Evolutionary conservation across 1,140 invertebrate species (phyloP).

Genomic region (Tyrophagus putrescentiae): DNA sequence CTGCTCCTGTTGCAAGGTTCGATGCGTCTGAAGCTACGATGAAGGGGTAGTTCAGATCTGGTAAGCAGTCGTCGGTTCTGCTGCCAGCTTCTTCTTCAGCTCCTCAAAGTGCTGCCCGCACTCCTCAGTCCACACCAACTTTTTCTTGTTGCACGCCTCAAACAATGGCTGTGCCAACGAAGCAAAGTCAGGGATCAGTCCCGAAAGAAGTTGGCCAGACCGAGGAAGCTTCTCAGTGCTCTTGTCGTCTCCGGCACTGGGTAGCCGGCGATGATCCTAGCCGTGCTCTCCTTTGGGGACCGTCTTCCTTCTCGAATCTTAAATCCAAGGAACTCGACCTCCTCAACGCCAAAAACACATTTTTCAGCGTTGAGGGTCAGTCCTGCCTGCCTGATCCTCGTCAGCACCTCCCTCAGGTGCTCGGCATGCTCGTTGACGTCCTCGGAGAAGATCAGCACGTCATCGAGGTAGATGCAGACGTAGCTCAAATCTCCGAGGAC

Average conservation of each 20-base stretch:
- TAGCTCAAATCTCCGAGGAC: conserved; percentile 15
- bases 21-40: not conserved
- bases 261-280: too few relatives aligned
- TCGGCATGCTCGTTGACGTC: conserved; percentile 18
- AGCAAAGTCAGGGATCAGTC: not conserved
- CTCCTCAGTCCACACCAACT: not conserved
- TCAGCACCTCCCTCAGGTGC: not conserved
- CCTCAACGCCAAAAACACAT: conserved; percentile 20
- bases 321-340: conserved; percentile 22
- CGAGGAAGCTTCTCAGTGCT: not conserved
- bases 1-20: not conserved
- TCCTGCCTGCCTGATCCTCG: not conserved
- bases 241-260: not conserved
- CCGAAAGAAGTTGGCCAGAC: not conserved
- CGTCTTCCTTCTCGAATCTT: not conserved
- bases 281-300: not conserved
- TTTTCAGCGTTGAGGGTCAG: conserved; percentile 24
- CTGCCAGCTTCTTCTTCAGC: not conserved
- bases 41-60: not conserved
- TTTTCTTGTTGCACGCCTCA: not conserved
- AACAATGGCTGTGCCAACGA: not conserved
- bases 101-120: not conserved
- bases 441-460: conserved; percentile 21
- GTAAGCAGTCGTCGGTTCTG: not conserved
- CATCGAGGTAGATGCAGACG: conserved; percentile 19